Conservation (phyloP, 1,140 invertebrate species). For the Ctenoplectra terminalis region DNA sequence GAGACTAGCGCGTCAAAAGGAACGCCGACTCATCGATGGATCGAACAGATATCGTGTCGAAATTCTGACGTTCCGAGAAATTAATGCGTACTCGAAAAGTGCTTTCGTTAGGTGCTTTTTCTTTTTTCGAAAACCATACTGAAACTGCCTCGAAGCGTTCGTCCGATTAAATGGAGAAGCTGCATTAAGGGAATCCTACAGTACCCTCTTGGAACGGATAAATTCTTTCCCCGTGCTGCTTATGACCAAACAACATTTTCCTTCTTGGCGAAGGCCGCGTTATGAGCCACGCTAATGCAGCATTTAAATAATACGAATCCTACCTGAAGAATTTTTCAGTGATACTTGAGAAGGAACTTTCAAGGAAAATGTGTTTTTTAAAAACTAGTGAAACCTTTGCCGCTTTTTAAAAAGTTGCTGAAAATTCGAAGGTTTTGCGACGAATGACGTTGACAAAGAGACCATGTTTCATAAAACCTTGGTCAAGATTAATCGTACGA, state of each 20-base stretch:
- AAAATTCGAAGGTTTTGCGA: no score
- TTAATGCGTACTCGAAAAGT: not conserved
- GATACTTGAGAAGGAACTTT: no score
- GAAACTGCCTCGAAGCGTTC: no score
- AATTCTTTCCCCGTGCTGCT: slow-evolving; percentile 10
- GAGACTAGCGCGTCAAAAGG: not conserved
- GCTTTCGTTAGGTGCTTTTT: not conserved
- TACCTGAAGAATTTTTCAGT: not conserved
- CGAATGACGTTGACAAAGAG: slow-evolving; percentile 10
- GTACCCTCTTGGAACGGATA: not conserved
- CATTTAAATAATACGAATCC: slow-evolving; percentile 37
- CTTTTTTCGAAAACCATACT: not conserved
- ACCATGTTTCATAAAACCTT: slow-evolving; percentile 1
- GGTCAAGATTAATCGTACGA: not conserved
- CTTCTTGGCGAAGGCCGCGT: not conserved
- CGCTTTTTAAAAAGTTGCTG: not conserved
- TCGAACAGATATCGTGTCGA: not conserved
- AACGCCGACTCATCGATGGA: not conserved
- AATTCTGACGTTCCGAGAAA: not conserved
- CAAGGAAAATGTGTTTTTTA: slow-evolving; percentile 6
- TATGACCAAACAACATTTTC: not conserved
- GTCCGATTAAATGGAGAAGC: not conserved
- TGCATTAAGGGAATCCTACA: not conserved
- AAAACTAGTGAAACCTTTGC: not conserved
- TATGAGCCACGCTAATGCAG: slow-evolving; percentile 24